Conservation (phyloP, 2,113 vertebrate genomes). For the Fulica atra region DNA sequence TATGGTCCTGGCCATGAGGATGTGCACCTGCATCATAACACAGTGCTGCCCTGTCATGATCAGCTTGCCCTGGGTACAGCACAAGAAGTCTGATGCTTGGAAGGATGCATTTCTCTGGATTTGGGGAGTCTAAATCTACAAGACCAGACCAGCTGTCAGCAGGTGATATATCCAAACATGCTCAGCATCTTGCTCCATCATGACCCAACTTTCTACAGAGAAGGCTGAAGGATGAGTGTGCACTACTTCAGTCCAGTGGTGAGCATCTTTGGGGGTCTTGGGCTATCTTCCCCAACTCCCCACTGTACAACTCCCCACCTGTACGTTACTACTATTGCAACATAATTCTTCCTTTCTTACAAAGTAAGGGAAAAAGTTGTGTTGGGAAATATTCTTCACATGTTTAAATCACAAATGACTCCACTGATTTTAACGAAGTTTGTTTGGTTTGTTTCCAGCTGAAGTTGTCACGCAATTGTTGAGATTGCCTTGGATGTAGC, state of each 20-base stretch:
- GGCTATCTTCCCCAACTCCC: neutral
- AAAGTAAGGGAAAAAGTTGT: neutral
- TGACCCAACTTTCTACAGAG: fast-evolving
- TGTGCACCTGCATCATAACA: no score
- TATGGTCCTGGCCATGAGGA: no score
- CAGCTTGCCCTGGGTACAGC: neutral
- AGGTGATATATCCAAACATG: neutral
- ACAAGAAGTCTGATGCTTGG: neutral
- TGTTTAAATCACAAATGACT: neutral
- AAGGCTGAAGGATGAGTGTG: neutral
- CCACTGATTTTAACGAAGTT: neutral
- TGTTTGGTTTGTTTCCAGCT: neutral
- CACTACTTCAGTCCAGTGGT: neutral
- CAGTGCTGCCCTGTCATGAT: no score
- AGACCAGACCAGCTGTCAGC: neutral
- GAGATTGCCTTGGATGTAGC: neutral
- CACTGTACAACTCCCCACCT: neutral
- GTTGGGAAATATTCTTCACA: neutral
- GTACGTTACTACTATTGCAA: neutral
- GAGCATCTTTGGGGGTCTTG: neutral
- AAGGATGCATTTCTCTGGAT: neutral
- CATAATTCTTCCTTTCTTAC: neutral
- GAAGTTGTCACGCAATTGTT: neutral
- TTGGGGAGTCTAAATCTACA: neutral
- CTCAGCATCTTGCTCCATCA: neutral